These are phyloP conservation scores for Pectinophora gossypiella DNA, from an alignment of 1,140 invertebrate species.

Conservation along the genomic window DNA sequence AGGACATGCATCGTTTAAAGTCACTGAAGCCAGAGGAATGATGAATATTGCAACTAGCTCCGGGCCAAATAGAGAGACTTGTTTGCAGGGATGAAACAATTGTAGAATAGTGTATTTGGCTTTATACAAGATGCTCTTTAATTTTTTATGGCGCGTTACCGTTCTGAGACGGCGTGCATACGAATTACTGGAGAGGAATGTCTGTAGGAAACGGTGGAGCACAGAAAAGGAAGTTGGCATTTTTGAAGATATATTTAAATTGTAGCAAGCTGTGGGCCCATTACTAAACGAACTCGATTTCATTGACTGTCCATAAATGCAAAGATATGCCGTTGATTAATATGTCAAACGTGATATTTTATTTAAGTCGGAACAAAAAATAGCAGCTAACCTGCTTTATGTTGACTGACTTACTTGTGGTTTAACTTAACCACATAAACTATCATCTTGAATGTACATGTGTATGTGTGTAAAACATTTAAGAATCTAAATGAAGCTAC, in stretches of 20 bases:
- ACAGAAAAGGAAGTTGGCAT: background rate
- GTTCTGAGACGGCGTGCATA: constrained; percentile 5
- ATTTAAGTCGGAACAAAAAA: no score
- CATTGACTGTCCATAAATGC: no score
- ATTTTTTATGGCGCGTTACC: constrained; percentile 23
- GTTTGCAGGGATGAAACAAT: constrained; percentile 20
- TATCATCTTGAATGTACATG: no score
- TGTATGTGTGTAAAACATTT: no score
- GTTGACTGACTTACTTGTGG: no score
- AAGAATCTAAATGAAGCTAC: no score
- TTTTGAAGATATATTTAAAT: background rate
- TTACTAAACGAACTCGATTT: no score
- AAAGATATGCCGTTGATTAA: no score
- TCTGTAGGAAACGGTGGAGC: background rate
- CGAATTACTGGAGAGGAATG: background rate
- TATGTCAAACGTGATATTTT: no score
- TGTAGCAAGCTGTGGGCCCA: no score
- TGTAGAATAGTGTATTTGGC: constrained; percentile 18
- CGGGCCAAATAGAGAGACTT: constrained; percentile 40
- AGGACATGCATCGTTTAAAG: constrained; percentile 59
- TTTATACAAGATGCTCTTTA: constrained; percentile 10
- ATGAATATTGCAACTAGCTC: constrained; percentile 62
- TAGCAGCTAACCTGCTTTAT: no score
- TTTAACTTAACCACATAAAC: no score
- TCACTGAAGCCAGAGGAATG: constrained; percentile 52